Conservation (phyloP, 2,113 vertebrate species). For the Phrynosoma platyrhinos region DNA sequence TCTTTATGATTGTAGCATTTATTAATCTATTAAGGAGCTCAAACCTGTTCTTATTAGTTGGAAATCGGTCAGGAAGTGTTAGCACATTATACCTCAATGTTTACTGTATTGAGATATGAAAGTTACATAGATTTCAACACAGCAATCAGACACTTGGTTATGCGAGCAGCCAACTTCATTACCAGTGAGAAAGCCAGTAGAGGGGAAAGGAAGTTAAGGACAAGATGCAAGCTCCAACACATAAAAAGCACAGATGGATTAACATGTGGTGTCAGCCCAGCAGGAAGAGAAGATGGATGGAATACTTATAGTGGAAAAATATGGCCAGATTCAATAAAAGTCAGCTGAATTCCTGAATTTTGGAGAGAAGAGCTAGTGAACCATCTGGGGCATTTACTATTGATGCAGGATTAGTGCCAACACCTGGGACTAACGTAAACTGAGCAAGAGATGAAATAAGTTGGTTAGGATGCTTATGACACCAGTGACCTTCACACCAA, state of each 20-base stretch:
- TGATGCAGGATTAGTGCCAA: slow-evolving; percentile 61
- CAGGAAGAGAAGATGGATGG: slow-evolving; percentile 68
- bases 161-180: slow-evolving; percentile 58
- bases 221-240: slow-evolving; percentile 47
- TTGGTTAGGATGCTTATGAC: slow-evolving; percentile 29
- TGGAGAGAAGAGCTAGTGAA: slow-evolving; percentile 65
- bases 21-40: slow-evolving; percentile 19
- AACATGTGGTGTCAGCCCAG: slow-evolving; percentile 71
- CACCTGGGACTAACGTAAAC: slow-evolving; percentile 41
- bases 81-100: slow-evolving; percentile 35
- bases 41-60: slow-evolving; percentile 10
- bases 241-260: slow-evolving; percentile 72
- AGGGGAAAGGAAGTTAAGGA: slow-evolving; percentile 58
- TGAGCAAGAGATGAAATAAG: slow-evolving; percentile 56
- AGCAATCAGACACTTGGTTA: slow-evolving; percentile 31
- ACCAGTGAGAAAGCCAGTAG: slow-evolving; percentile 44
- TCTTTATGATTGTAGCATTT: slow-evolving; percentile 30
- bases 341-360: slow-evolving; percentile 71
- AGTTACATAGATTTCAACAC: slow-evolving; percentile 31
- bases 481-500: slow-evolving; percentile 46
- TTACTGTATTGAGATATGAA: slow-evolving; percentile 41
- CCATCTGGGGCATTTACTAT: slow-evolving; percentile 66
- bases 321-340: slow-evolving; percentile 69
- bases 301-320: slow-evolving; percentile 69
- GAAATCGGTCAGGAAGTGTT: slow-evolving; percentile 1